A percentile compares a stretch with the other conserved stretches of the same genome.
phyloP scores from a whole-genome alignment of 2,797 vertebrate species.

The Liparis tanakae region DNA sequence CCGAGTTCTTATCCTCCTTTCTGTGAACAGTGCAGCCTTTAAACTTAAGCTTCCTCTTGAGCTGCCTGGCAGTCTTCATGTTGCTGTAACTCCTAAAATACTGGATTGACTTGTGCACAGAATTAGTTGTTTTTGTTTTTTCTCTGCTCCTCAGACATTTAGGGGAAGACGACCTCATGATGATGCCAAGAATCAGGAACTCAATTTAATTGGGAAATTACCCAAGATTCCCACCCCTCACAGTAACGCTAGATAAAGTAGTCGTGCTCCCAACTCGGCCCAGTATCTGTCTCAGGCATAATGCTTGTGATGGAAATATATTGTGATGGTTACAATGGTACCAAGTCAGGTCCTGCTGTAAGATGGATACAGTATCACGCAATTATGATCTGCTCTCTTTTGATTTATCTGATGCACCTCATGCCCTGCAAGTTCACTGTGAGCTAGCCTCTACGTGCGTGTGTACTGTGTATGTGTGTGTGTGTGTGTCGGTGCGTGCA shows the following conservation, averaged over 20 bases:
- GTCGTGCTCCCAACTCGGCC: background rate
- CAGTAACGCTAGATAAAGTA: background rate
- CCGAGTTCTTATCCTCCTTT: constrained; percentile 15
- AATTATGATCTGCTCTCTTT: constrained; percentile 1
- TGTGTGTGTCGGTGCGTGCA: background rate
- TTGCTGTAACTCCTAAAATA: constrained; percentile 27
- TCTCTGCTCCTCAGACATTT: background rate
- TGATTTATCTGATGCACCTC: constrained; percentile 20
- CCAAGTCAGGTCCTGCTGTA: background rate
- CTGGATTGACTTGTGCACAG: constrained; percentile 1
- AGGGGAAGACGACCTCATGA: background rate
- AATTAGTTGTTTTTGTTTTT: background rate
- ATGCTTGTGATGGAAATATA: background rate
- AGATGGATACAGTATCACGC: background rate
- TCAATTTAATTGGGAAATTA: background rate
- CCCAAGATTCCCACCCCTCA: background rate
- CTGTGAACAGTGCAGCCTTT: constrained; percentile 30
- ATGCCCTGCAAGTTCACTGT: constrained; percentile 6
- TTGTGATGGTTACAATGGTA: background rate
- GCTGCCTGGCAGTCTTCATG: constrained; percentile 4
- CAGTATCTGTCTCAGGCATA: background rate
- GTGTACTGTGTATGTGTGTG: constrained; percentile 6
- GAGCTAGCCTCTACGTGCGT: background rate
- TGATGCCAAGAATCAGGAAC: background rate
- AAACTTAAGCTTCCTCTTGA: constrained; percentile 13